phyloP scores from a whole-genome alignment of 2,888 invertebrate genomes.

The Leptarthrus brevirostris region DNA sequence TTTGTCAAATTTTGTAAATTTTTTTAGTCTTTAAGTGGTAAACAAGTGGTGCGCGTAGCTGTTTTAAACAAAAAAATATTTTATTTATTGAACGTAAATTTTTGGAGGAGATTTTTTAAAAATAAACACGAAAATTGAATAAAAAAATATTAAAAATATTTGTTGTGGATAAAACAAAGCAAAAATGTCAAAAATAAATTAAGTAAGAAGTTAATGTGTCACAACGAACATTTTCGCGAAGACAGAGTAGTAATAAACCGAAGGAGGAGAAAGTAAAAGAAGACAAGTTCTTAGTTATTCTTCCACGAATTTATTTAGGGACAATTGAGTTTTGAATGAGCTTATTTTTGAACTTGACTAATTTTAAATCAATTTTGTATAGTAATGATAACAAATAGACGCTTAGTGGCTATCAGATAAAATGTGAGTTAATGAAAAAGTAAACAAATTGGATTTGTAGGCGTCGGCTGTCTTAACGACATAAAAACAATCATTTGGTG shows the following conservation, averaged over 20 bases:
- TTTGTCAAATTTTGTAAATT: not conserved
- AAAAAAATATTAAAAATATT: slow-evolving; percentile 8
- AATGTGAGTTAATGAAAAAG: not conserved
- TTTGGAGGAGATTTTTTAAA: slow-evolving; percentile 26
- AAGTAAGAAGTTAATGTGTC: too few relatives aligned
- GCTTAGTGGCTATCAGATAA: not conserved
- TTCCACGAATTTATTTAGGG: slow-evolving; percentile 47
- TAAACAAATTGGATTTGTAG: not conserved
- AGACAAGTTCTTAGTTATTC: slow-evolving; percentile 25
- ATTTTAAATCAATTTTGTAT: not conserved
- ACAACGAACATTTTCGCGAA: too few relatives aligned
- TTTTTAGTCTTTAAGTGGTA: not conserved
- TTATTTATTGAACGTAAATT: slow-evolving; percentile 20
- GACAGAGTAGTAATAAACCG: too few relatives aligned
- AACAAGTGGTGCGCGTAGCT: not conserved
- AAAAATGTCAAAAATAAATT: too few relatives aligned
- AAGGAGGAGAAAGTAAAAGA: too few relatives aligned
- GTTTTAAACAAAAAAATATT: slow-evolving; percentile 11
- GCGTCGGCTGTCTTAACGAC: not conserved
- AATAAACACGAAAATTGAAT: not conserved
- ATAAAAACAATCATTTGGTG: slow-evolving; percentile 29
- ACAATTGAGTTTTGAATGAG: slow-evolving; percentile 44
- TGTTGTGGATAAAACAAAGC: not conserved
- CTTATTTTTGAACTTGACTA: slow-evolving; percentile 42
- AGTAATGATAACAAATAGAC: not conserved